phyloP scores from a whole-genome alignment of 2,888 invertebrate species.

The Micropterix aruncella region DNA sequence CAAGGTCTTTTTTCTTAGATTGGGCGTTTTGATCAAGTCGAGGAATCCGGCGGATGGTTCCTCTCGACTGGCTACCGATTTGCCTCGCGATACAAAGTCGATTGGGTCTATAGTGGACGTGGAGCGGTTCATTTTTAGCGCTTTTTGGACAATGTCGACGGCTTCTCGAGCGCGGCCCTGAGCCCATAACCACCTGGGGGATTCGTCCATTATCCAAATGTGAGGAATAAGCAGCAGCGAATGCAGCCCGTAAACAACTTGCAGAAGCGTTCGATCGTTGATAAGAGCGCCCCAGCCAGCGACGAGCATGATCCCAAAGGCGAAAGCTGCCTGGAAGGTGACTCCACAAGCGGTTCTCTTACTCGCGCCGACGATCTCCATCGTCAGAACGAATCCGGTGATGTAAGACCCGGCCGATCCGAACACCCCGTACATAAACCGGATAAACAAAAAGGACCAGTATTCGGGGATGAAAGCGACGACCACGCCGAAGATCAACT shows the following conservation, averaged over 20 bases:
- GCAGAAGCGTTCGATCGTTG: constrained; percentile 57
- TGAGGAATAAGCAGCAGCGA: constrained; percentile 58
- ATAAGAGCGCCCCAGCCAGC: constrained; percentile 72
- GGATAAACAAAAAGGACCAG: constrained; percentile 48
- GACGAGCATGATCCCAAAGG: constrained; percentile 65
- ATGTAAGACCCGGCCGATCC: constrained; percentile 67
- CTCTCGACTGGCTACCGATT: constrained; percentile 32
- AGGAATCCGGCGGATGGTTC: constrained; percentile 43
- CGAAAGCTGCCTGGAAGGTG: constrained; percentile 67
- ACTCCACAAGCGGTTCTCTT: constrained; percentile 72
- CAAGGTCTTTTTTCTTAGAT: constrained; percentile 60
- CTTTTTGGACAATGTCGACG: constrained; percentile 59
- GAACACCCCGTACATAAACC: constrained; percentile 67
- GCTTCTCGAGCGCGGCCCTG: constrained; percentile 65
- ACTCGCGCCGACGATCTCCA: constrained; percentile 72
- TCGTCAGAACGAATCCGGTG: constrained; percentile 54
- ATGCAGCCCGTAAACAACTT: constrained; percentile 66
- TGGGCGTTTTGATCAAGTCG: constrained; percentile 68
- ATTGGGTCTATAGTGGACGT: constrained; percentile 47
- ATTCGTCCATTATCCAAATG: constrained; percentile 79
- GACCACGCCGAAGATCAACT: constrained; percentile 52
- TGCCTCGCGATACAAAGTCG: constrained; percentile 46
- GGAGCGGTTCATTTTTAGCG: constrained; percentile 53
- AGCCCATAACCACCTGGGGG: constrained; percentile 78
- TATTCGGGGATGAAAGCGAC: constrained; percentile 67